Percentiles rank a stretch among this genome's conserved stretches.
These are phyloP conservation scores for Palloptera scutellata DNA, from an alignment of 2,888 invertebrate genomes.

Conservation along the genomic window DNA sequence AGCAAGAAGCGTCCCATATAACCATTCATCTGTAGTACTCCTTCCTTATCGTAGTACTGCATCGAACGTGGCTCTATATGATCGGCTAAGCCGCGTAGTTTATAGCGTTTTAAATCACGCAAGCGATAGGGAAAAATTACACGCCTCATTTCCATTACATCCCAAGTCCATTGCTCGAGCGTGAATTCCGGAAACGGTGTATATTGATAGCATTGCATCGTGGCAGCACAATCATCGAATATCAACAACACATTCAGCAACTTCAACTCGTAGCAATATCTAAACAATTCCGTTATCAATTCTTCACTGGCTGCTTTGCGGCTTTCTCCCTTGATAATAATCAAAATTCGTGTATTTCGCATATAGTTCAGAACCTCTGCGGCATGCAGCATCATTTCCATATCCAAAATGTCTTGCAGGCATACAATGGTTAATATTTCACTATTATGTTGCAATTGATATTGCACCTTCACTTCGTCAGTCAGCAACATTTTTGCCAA, in stretches of 20 bases:
- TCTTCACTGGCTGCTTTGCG: no score
- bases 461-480: background rate
- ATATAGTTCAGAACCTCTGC: conserved; percentile 25
- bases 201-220: conserved; percentile 19
- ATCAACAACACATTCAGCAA: conserved; percentile 33
- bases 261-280: background rate
- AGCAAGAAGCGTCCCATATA: conserved; percentile 28
- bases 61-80: conserved; percentile 30
- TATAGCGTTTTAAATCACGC: conserved; percentile 27
- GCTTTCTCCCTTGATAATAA: conserved; percentile 4
- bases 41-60: conserved; percentile 28
- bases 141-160: background rate
- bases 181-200: conserved; percentile 33
- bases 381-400: conserved; percentile 10
- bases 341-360: conserved; percentile 15
- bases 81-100: conserved; percentile 32
- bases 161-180: conserved; percentile 14
- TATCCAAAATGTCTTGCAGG: background rate
- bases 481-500: background rate
- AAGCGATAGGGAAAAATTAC: conserved; percentile 26
- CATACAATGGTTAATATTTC: conserved; percentile 27
- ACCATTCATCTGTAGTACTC: conserved; percentile 24
- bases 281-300: no score
- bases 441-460: conserved; percentile 16
- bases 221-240: conserved; percentile 18